Evolutionary conservation across 2,113 vertebrate genomes (phyloP).

Genomic region (Aegotheles bennettii): DNA sequence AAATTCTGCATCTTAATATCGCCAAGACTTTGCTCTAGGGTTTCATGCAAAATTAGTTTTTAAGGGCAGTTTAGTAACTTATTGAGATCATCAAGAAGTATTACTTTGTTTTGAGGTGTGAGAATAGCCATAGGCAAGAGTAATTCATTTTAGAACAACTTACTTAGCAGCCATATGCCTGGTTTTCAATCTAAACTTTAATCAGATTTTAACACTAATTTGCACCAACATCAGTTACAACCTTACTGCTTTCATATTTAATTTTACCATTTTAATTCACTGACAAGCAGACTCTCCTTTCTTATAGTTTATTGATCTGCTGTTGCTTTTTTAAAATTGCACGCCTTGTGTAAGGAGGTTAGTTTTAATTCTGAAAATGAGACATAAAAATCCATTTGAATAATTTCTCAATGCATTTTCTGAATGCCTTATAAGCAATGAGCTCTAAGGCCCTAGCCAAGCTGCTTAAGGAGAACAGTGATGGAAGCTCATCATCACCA

Average conservation of each 20-base stretch:
- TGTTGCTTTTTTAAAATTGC: constrained; percentile 22
- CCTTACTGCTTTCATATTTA: constrained; percentile 37
- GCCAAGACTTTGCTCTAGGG: constrained; percentile 76
- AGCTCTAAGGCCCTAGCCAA: constrained; percentile 38
- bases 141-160: constrained; percentile 73
- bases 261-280: constrained; percentile 27
- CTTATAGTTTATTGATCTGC: constrained; percentile 7
- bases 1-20: constrained; percentile 75
- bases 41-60: constrained; percentile 81
- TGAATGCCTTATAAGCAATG: constrained; percentile 6
- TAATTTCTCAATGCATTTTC: constrained; percentile 1
- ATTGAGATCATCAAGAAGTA: constrained; percentile 80
- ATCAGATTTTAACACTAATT: constrained; percentile 70
- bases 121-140: constrained; percentile 71
- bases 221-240: constrained; percentile 35
- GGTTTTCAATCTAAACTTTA: constrained; percentile 71
- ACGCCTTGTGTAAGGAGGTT: neutral
- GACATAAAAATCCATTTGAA: constrained; percentile 9
- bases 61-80: constrained; percentile 84
- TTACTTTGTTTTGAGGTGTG: constrained; percentile 79
- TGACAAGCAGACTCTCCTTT: constrained; percentile 15
- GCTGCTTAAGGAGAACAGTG: constrained; percentile 22
- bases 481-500: constrained; percentile 46
- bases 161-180: constrained; percentile 69
- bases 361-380: constrained; percentile 27